Conservation (phyloP, 2,797 vertebrate species). For the Silurus lanzhouensis region DNA sequence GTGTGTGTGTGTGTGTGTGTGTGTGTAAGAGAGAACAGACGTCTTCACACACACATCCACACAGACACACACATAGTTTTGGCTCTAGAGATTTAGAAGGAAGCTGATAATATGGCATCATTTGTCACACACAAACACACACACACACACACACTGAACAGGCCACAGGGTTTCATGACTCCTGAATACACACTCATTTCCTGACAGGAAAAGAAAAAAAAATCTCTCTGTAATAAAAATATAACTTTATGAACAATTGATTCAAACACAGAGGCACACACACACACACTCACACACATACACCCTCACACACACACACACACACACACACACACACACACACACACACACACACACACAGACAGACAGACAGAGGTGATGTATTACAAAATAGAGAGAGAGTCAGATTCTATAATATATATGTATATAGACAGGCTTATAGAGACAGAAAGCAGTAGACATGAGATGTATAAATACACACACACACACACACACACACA, state of each 20-base stretch:
- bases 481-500: too few species aligned
- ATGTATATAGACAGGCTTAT: too few species aligned
- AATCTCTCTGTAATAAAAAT: conserved; percentile 4
- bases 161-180: conserved; percentile 1
- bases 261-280: background rate
- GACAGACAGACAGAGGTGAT: too few species aligned
- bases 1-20: background rate
- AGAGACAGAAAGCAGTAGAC: too few species aligned
- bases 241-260: conserved; percentile 8
- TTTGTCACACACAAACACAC: background rate
- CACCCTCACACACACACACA: too few species aligned
- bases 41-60: background rate
- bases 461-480: background rate
- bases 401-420: too few species aligned
- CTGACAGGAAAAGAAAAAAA: conserved; percentile 44
- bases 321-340: too few species aligned
- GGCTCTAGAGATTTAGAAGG: background rate
- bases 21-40: background rate
- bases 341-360: too few species aligned
- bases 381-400: too few species aligned
- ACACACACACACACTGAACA: conserved; percentile 6
- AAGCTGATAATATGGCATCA: conserved; percentile 22
- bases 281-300: too few species aligned
- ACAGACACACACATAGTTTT: background rate
- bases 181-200: conserved; percentile 46